Conservation (phyloP, 2,888 invertebrate genomes). For the Lepeophtheirus nordmannii region DNA sequence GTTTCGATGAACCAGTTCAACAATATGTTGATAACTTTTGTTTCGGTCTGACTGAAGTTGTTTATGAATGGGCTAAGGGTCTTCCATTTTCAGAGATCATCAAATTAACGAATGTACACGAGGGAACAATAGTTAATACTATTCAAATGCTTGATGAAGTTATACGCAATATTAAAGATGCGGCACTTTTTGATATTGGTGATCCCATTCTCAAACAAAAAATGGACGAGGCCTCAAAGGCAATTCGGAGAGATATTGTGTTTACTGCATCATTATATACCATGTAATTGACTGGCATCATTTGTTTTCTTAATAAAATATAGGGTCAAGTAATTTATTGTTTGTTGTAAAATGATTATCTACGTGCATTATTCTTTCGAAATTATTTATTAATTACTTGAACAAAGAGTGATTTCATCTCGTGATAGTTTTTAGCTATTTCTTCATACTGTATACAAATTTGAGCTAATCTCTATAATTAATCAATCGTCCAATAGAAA, state of each 20-base stretch:
- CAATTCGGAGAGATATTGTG: slow-evolving; percentile 91
- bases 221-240: slow-evolving; percentile 83
- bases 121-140: slow-evolving; percentile 91
- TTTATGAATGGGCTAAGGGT: slow-evolving; percentile 88
- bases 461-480: too few relatives aligned
- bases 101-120: slow-evolving; percentile 80
- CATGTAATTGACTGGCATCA: background rate
- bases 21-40: slow-evolving; percentile 51
- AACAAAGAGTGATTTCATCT: too few relatives aligned
- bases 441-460: too few relatives aligned
- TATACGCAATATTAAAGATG: slow-evolving; percentile 73
- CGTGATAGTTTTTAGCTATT: too few relatives aligned
- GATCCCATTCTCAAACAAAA: slow-evolving; percentile 77
- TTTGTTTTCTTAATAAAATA: too few relatives aligned
- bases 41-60: slow-evolving; percentile 81
- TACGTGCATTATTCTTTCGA: too few relatives aligned
- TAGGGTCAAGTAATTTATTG: too few relatives aligned
- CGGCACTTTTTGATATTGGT: slow-evolving; percentile 69
- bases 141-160: slow-evolving; percentile 91
- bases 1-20: slow-evolving; percentile 40
- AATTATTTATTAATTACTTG: too few relatives aligned
- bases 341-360: too few relatives aligned
- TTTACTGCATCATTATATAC: slow-evolving; percentile 94
- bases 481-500: too few relatives aligned
- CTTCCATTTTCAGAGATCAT: slow-evolving; percentile 86